phyloP scores from a whole-genome alignment of 2,113 vertebrate species.

The Dipodomys ordii region DNA sequence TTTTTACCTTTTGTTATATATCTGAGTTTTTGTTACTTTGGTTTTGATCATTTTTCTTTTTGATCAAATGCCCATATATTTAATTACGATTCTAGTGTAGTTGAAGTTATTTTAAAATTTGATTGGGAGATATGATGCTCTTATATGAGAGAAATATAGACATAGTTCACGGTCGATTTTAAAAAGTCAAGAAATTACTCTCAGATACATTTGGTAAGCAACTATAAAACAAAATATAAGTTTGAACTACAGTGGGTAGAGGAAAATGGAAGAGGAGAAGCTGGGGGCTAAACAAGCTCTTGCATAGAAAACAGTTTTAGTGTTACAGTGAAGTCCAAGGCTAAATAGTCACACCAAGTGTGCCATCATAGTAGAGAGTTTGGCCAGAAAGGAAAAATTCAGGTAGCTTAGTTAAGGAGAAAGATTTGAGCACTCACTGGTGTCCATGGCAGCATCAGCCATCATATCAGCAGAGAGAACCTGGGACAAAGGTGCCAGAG shows the following conservation, averaged over 20 bases:
- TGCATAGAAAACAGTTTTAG: no score
- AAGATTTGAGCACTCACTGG: no score
- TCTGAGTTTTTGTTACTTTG: neutral
- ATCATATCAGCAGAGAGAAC: no score
- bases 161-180: neutral
- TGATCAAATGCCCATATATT: neutral
- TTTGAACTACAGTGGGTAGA: neutral
- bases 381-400: no score
- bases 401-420: no score
- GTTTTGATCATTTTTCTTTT: neutral
- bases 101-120: constrained; percentile 27
- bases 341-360: no score
- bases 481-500: no score
- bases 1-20: neutral
- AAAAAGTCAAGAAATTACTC: neutral
- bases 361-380: no score
- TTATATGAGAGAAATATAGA: neutral
- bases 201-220: neutral
- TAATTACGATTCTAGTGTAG: neutral
- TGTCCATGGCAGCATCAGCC: no score
- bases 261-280: no score
- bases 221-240: constrained; percentile 13
- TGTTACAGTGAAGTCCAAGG: no score
- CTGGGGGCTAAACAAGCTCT: no score
- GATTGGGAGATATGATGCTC: neutral